These are phyloP conservation scores for Oxyteleia sp. DNA, from an alignment of 2,888 invertebrate species.

Conservation along the genomic window DNA sequence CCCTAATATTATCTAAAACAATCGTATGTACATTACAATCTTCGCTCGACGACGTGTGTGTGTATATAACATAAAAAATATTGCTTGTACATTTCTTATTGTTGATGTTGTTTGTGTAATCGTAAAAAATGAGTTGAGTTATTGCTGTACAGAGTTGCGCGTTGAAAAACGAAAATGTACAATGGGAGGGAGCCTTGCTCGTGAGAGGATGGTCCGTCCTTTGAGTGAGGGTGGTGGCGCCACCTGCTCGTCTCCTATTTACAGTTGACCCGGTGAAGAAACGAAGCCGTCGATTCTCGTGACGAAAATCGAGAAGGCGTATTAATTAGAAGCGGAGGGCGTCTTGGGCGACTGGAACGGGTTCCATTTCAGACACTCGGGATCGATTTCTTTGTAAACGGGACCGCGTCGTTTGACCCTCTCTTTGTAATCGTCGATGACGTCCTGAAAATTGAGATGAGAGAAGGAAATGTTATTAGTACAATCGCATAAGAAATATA, in stretches of 20 bases:
- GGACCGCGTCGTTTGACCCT: conserved; percentile 92
- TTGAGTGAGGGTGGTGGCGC: background rate
- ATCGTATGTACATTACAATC: too few species aligned
- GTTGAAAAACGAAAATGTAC: too few species aligned
- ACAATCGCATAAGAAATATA: background rate
- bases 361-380: conserved; percentile 95
- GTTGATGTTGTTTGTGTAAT: too few species aligned
- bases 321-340: conserved; percentile 87
- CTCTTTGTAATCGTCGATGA: conserved; percentile 96
- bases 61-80: too few species aligned
- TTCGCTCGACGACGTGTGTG: too few species aligned
- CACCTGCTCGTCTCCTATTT: conserved; percentile 19
- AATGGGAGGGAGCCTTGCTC: conserved; percentile 1
- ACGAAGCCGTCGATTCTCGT: conserved; percentile 24
- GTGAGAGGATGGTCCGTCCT: background rate
- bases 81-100: too few species aligned
- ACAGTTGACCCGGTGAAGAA: conserved; percentile 18
- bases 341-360: conserved; percentile 91
- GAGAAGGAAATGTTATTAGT: conserved; percentile 41
- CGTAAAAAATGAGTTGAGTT: too few species aligned
- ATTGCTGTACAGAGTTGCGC: too few species aligned
- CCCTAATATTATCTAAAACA: too few species aligned
- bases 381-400: conserved; percentile 96
- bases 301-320: conserved; percentile 67
- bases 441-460: conserved; percentile 90